A percentile compares a stretch with the other conserved stretches of the same genome.
These are phyloP conservation scores for Eublepharis macularius DNA, from an alignment of 2,113 vertebrate species.

Conservation along the genomic window DNA sequence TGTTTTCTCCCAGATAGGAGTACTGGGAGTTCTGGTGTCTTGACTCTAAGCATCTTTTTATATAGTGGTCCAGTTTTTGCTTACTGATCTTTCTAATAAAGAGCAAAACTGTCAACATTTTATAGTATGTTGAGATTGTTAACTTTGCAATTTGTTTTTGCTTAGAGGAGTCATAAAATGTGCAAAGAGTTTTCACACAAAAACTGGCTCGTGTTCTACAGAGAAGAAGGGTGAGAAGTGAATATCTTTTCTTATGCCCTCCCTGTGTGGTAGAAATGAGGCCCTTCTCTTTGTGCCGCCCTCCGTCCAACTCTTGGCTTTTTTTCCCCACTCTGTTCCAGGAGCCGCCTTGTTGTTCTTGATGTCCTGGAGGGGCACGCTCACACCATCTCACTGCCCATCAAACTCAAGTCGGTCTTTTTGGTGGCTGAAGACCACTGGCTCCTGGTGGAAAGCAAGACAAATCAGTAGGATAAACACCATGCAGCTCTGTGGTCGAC, in stretches of 20 bases:
- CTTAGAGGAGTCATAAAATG: conserved; percentile 84
- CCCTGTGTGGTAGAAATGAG: background rate
- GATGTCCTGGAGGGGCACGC: conserved; percentile 89
- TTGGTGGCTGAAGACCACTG: conserved; percentile 93
- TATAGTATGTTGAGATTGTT: conserved; percentile 18
- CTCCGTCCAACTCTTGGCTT: conserved; percentile 41
- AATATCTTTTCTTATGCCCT: background rate
- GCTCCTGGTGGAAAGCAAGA: conserved; percentile 88
- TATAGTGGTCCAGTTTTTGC: background rate
- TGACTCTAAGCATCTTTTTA: background rate
- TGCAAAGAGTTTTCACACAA: conserved; percentile 94
- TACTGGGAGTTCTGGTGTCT: background rate
- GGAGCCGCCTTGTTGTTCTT: conserved; percentile 86
- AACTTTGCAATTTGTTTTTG: conserved; percentile 4
- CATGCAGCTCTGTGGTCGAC: background rate
- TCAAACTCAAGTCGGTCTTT: conserved; percentile 85
- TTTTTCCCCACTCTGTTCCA: conserved; percentile 68
- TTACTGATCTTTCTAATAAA: too few relatives aligned
- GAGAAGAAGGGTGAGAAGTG: conserved; percentile 84
- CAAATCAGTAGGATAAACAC: conserved; percentile 80
- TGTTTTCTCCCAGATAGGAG: too few relatives aligned
- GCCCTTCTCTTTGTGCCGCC: background rate
- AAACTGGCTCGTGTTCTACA: conserved; percentile 97
- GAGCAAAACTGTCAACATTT: too few relatives aligned
- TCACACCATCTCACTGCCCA: conserved; percentile 89